phyloP scores from a whole-genome alignment of 2,888 invertebrate genomes.

The Frankliniella intonsa region DNA sequence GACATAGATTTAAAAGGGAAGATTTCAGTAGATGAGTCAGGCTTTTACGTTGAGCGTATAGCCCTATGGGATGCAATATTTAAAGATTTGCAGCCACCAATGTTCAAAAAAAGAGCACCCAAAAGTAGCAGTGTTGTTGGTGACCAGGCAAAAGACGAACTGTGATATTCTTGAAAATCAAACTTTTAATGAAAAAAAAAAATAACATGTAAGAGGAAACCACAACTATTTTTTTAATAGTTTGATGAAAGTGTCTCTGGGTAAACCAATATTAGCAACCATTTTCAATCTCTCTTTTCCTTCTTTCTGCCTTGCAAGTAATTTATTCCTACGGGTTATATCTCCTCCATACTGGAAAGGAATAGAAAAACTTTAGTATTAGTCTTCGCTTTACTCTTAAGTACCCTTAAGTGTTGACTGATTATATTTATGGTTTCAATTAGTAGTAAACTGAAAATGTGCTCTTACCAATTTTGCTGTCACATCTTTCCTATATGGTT shows the following conservation, averaged over 20 bases:
- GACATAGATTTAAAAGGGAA: conserved; percentile 30
- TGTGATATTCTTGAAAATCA: conserved; percentile 7
- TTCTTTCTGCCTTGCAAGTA: conserved; percentile 82
- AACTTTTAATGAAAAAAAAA: not conserved
- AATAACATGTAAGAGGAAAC: not conserved
- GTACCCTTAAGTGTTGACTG: too few relatives aligned
- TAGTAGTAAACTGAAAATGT: conserved; percentile 30
- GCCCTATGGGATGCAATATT: conserved; percentile 34
- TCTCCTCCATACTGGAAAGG: conserved; percentile 83
- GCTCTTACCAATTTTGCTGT: conserved; percentile 80
- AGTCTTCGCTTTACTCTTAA: not conserved
- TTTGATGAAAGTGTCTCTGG: conserved; percentile 89
- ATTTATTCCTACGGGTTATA: conserved; percentile 80
- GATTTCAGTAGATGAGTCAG: conserved; percentile 28
- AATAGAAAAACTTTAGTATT: conserved; percentile 31
- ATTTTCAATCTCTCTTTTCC: conserved; percentile 91
- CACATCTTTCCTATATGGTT: conserved; percentile 86
- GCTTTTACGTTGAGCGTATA: conserved; percentile 34
- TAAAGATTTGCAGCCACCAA: not conserved
- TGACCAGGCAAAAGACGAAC: conserved; percentile 29
- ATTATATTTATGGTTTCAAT: conserved; percentile 34
- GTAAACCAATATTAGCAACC: conserved; percentile 85
- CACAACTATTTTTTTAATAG: conserved; percentile 66
- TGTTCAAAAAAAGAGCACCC: not conserved
- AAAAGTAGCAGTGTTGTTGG: not conserved